A percentile compares a stretch with the other conserved stretches of the same genome.
Conservation (phyloP, 2,888 invertebrate genomes). For the Phytoseiulus persimilis region DNA sequence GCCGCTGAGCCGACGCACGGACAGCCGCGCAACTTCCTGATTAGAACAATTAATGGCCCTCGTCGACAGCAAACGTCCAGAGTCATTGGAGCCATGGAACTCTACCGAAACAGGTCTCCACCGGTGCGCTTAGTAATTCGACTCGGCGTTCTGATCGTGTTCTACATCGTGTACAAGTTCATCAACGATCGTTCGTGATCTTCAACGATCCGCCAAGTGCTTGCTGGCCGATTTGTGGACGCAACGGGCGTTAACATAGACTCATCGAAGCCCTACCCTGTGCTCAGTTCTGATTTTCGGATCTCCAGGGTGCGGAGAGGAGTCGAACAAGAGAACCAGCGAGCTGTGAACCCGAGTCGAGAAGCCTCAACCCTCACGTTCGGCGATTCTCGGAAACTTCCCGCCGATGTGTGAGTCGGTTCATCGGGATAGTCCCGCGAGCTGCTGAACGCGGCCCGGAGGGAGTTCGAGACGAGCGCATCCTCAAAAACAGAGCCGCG, state of each 20-base stretch:
- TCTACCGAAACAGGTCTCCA: conserved; percentile 26
- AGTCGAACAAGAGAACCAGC: no score
- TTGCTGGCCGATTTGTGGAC: not conserved
- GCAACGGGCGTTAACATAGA: not conserved
- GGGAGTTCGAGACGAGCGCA: not conserved
- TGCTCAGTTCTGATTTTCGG: no score
- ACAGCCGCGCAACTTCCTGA: conserved; percentile 12
- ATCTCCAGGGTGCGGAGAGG: no score
- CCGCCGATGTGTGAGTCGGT: not conserved
- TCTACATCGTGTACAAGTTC: conserved; percentile 18
- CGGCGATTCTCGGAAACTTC: no score
- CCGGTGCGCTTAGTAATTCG: conserved; percentile 17
- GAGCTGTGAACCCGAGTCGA: no score
- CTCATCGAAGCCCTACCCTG: no score
- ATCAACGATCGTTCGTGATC: conserved; percentile 31
- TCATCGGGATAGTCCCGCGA: not conserved
- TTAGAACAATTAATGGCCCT: conserved; percentile 31
- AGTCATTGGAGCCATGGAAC: conserved; percentile 10
- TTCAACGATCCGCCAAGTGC: not conserved
- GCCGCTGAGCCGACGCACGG: not conserved
- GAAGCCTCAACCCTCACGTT: no score
- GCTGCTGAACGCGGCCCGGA: not conserved
- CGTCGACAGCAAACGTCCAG: not conserved
- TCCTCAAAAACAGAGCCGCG: not conserved
- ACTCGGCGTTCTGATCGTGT: conserved; percentile 24